Evolutionary conservation across 92 coral and sea anemone genomes (phyloP), one percentile per base, ranked within the genome.

Genomic region (Heteractis magnifica): DNA sequence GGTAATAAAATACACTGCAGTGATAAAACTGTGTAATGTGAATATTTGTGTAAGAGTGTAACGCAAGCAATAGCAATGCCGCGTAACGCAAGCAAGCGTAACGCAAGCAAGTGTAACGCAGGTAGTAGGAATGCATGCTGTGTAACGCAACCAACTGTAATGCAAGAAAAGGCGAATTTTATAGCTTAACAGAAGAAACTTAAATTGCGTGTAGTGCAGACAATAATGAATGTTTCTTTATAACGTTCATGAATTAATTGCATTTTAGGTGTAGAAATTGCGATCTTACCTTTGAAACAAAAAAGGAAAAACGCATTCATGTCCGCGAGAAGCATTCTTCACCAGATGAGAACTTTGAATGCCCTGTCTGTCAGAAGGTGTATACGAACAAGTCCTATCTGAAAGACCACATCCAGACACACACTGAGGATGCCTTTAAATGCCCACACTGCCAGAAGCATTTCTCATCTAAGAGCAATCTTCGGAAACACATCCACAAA

Each of bases 391-490:
- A 82, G 53, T 78, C 77, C 9, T 85, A 85, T 62, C 81, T 85
- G 10, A 48, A 49, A 55, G 88, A 85, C 65, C 98, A 93, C 79
- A 58, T 93, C 53, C 81, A 77, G 62, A 87, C 88, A n/a, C 98
- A 93, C 79, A 58, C 62, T 5, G 70, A 56, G 6, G 94, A 87
- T 50, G 89, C 86, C 6, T 84, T 93, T 77, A 93, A 92, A 76
- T 93, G 98, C 79, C 83, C 85, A 10, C 84, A 87, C 49, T 93
- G 98, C 77, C 90, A 88, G 52, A 93, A 93, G 75, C 64, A 74
- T 19, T 93, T 93, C 83, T 93, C 98, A 26, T 93, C 98, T 18
- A 86, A 81, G 49, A 93, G 98, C 70, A 93, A 93, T 77, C 90
- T 93, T 19, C 87, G 82, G 48, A 93, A 93, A 72, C 98, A 93